These are phyloP conservation scores for Nyctalus aviator DNA, from an alignment of 2,797 vertebrate species.

Conservation along the genomic window DNA sequence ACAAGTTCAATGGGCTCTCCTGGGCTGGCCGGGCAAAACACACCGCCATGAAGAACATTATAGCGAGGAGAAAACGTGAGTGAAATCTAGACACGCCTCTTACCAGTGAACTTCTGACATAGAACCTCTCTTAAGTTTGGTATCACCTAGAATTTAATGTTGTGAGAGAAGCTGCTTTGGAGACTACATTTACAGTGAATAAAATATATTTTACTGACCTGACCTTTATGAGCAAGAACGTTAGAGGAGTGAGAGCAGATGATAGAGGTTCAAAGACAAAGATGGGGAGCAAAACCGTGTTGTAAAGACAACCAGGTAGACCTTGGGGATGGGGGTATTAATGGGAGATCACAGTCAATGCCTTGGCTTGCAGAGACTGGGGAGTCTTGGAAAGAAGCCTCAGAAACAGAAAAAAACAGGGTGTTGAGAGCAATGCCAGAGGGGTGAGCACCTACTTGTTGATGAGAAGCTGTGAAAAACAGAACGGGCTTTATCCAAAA, in stretches of 20 bases:
- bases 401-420: neutral
- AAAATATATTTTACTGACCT: neutral
- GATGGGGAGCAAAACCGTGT: neutral
- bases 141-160: neutral
- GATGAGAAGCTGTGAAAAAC: neutral
- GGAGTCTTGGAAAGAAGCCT: neutral
- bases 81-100: neutral
- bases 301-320: neutral
- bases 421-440: neutral
- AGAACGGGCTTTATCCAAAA: neutral
- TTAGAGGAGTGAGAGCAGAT: neutral
- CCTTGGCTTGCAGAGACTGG: neutral
- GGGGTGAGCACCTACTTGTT: neutral
- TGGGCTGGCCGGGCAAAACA: neutral
- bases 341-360: neutral
- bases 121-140: neutral
- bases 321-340: accelerated
- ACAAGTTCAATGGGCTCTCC: neutral
- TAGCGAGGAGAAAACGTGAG: neutral
- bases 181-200: neutral
- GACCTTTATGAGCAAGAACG: neutral
- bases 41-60: neutral
- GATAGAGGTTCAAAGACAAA: neutral
- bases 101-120: neutral
- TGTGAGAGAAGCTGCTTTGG: neutral